These are phyloP conservation scores for Sebastes steindachneri DNA, from an alignment of 2,797 vertebrate species.

Conservation along the genomic window DNA sequence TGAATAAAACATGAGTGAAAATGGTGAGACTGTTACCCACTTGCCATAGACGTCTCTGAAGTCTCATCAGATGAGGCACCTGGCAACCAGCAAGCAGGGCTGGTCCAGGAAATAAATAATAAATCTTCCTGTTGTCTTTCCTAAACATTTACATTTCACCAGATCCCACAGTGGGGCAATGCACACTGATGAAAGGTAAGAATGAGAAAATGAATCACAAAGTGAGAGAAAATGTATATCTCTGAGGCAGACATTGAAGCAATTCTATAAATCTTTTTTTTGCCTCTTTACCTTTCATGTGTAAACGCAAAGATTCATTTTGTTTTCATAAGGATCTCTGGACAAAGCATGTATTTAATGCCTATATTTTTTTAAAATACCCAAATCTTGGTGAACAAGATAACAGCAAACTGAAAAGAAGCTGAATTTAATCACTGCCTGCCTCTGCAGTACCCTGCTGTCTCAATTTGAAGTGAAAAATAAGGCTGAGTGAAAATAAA, in stretches of 20 bases:
- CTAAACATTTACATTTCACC: slow-evolving; percentile 21
- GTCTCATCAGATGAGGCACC: slow-evolving; percentile 38
- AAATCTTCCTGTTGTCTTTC: slow-evolving; percentile 50
- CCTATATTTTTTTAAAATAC: background rate
- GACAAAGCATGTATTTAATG: background rate
- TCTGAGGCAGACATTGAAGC: background rate
- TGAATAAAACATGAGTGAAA: slow-evolving; percentile 66
- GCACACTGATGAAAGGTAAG: background rate
- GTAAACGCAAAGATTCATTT: background rate
- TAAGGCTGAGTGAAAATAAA: background rate
- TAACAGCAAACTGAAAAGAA: background rate
- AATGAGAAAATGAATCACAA: background rate
- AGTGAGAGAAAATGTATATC: background rate
- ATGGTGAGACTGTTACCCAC: slow-evolving; percentile 19
- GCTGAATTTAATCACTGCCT: background rate
- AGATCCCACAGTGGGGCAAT: background rate
- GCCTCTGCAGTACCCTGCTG: background rate
- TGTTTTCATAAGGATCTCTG: background rate
- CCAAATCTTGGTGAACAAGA: background rate
- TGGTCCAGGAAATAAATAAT: slow-evolving; percentile 55
- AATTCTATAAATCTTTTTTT: background rate
- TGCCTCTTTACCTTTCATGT: background rate
- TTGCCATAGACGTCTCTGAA: slow-evolving; percentile 14
- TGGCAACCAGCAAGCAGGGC: slow-evolving; percentile 11
- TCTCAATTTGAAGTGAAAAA: background rate